Percentiles rank a stretch among this genome's conserved stretches.
Conservation (phyloP, 1,140 invertebrate genomes). For the Bicyclus anynana region DNA sequence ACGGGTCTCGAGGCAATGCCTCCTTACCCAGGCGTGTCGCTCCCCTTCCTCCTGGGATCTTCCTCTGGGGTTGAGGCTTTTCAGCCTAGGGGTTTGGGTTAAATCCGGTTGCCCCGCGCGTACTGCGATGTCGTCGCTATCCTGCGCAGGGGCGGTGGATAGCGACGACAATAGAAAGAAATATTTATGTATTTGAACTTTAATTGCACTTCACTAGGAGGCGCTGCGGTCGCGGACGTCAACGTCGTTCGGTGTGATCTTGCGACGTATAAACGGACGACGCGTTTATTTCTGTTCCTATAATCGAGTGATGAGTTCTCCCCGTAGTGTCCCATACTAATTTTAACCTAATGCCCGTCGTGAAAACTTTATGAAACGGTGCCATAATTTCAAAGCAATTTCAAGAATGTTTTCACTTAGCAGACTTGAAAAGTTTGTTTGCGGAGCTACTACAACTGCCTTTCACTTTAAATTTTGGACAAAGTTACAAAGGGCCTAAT, state of each 20-base stretch:
- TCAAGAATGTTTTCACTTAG: conserved; percentile 63
- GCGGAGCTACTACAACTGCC: conserved; percentile 33
- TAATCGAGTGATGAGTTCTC: too few species aligned
- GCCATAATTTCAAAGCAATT: conserved; percentile 64
- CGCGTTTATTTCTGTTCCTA: conserved; percentile 53
- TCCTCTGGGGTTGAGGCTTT: too few species aligned
- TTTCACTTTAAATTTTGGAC: conserved; percentile 50
- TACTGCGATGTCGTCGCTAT: too few species aligned
- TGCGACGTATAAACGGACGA: conserved; percentile 42
- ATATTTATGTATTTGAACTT: too few species aligned
- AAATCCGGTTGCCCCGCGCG: too few species aligned
- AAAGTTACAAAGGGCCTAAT: conserved; percentile 34
- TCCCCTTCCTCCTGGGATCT: too few species aligned
- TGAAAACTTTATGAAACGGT: conserved; percentile 63
- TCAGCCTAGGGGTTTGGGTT: too few species aligned
- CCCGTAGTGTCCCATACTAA: conserved; percentile 55
- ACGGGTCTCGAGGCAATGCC: too few species aligned
- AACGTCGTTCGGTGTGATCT: conserved; percentile 32
- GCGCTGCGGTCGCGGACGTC: conserved; percentile 48
- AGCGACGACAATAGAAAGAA: too few species aligned
- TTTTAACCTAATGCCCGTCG: conserved; percentile 61
- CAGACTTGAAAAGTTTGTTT: conserved; percentile 55
- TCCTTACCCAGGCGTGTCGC: too few species aligned
- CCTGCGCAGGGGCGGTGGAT: too few species aligned
- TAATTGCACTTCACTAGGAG: neutral